A percentile compares a stretch with the other conserved stretches of the same genome.
phyloP scores from a whole-genome alignment of 2,888 invertebrate species.

The Azorinus chamasolen region DNA sequence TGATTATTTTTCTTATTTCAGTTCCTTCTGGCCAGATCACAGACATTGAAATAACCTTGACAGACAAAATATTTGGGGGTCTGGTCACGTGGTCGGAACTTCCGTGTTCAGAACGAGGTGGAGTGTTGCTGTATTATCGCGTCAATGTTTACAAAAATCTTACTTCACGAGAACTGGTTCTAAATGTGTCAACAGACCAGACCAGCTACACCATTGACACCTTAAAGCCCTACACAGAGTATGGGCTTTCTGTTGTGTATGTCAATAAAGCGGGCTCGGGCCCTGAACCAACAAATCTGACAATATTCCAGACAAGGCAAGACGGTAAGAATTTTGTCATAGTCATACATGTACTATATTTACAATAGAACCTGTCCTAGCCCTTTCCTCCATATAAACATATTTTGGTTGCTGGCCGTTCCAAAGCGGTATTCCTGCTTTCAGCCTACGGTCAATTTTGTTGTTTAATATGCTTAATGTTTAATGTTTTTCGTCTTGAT shows the following conservation, averaged over 20 bases:
- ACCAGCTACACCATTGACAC: conserved; percentile 2
- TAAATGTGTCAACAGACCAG: conserved; percentile 5
- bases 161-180: neutral
- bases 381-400: too few species aligned
- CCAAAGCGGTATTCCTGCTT: too few species aligned
- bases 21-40: conserved; percentile 66
- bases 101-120: conserved; percentile 72
- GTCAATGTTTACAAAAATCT: conserved; percentile 33
- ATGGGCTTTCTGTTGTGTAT: conserved; percentile 71
- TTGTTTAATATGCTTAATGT: too few species aligned
- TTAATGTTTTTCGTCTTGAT: too few species aligned
- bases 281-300: conserved; percentile 44
- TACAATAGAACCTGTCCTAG: too few species aligned
- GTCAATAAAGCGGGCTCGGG: conserved; percentile 71
- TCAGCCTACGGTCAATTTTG: too few species aligned
- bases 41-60: conserved; percentile 33
- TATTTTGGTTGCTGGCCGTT: too few species aligned
- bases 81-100: conserved; percentile 70
- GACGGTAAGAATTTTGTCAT: conserved; percentile 74
- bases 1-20: conserved; percentile 45
- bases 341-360: too few species aligned
- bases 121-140: conserved; percentile 61
- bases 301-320: conserved; percentile 70
- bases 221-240: conserved; percentile 71
- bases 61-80: conserved; percentile 28